Evolutionary conservation across 2,888 invertebrate species (phyloP).

Genomic region (Drosophila setosimentum): DNA sequence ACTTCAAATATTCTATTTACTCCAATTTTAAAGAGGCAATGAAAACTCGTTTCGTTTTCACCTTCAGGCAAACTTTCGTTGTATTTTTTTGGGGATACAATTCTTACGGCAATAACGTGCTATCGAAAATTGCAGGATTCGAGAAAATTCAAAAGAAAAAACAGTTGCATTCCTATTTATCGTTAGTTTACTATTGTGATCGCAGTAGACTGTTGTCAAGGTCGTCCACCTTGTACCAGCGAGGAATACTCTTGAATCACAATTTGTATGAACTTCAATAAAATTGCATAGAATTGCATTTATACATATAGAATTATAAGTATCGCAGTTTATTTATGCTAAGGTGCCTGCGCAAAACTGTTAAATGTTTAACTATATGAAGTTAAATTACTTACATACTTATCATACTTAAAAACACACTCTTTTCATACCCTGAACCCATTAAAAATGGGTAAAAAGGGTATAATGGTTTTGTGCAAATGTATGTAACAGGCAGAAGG

Average conservation of each 20-base stretch:
- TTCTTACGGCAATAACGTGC: background rate
- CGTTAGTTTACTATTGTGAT: background rate
- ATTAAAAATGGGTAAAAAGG: too few relatives aligned
- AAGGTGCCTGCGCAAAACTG: too few relatives aligned
- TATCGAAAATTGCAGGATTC: slow-evolving; percentile 8
- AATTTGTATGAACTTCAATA: too few relatives aligned
- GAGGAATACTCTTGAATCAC: too few relatives aligned
- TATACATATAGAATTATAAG: too few relatives aligned
- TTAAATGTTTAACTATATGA: background rate
- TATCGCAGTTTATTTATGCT: background rate
- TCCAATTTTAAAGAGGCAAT: slow-evolving; percentile 23
- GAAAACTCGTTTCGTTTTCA: slow-evolving; percentile 9
- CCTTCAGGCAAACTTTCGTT: slow-evolving; percentile 9
- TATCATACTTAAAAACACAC: background rate
- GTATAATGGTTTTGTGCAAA: too few relatives aligned
- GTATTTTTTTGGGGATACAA: background rate
- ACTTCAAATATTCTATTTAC: slow-evolving; percentile 5
- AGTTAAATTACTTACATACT: background rate
- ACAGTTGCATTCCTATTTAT: background rate
- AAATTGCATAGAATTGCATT: too few relatives aligned
- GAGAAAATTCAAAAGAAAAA: too few relatives aligned
- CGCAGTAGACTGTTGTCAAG: too few relatives aligned
- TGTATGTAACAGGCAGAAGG: too few relatives aligned
- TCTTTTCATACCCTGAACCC: too few relatives aligned
- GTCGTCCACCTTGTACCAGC: too few relatives aligned